phyloP scores from a whole-genome alignment of 2,888 invertebrate genomes.

The Drosophila putrida region DNA sequence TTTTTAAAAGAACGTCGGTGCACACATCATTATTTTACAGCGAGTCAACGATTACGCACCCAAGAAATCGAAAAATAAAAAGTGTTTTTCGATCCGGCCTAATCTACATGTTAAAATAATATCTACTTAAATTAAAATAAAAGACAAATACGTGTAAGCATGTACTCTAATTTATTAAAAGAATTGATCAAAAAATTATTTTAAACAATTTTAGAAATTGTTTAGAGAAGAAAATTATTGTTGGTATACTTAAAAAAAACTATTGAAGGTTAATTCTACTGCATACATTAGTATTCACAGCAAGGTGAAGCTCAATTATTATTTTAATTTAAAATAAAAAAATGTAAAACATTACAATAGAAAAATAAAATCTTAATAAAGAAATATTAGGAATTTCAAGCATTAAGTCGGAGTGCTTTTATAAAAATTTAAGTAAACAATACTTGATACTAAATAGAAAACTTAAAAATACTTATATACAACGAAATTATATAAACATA shows the following conservation, averaged over 20 bases:
- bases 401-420: constrained; percentile 8
- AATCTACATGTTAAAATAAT: no score
- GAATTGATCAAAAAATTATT: not conserved
- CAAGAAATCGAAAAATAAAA: no score
- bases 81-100: no score
- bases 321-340: not conserved
- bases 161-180: constrained; percentile 1
- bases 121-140: no score
- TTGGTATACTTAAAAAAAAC: not conserved
- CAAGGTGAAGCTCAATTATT: not conserved
- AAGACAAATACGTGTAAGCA: constrained; percentile 6
- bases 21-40: no score
- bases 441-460: constrained; percentile 28
- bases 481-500: constrained; percentile 7
- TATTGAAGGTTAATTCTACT: not conserved
- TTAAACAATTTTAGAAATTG: constrained; percentile 2
- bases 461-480: constrained; percentile 14
- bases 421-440: constrained; percentile 18
- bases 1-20: no score
- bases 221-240: constrained; percentile 1
- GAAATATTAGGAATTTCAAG: not conserved
- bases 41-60: no score
- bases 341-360: not conserved
- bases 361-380: not conserved
- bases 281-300: not conserved